Base-by-base conservation (phyloP, 2,113 vertebrate genomes). In the Siniperca knerii region DNA sequence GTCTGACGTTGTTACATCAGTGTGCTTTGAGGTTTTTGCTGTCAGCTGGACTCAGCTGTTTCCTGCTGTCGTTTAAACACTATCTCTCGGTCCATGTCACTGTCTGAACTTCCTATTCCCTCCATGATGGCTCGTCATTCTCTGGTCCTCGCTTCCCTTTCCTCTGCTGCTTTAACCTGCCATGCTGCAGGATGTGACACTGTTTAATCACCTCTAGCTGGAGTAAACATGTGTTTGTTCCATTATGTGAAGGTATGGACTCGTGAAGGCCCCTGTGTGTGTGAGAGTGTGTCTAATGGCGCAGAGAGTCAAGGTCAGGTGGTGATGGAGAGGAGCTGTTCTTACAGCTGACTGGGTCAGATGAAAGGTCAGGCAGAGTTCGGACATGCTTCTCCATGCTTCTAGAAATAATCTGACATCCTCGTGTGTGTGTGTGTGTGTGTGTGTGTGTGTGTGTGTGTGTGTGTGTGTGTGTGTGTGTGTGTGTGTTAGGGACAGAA, bases 321-420 rank as follows among this genome's bases (percentile, higher is more conserved):
- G 68, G 75, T 74, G 82, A 85, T 83, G 84, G 37, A 89, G 82
- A 88, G 37, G 76, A 81, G 70, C 25, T 48, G 52, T 21, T 86
- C 81, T 80, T 52, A 52, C 66, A 68, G 46, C 48, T 77, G 86
- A 91, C 86, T 89, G 84, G 87, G 83, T 16, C 25, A 48, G 77
- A 84, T 73, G 54, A 84, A 64, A 88, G 88, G 86, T 93, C 90
- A 87, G 54, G 20, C 62, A 15, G 80, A 88, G 90, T 89, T 87
- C 40, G 25, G 60, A 48, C 71, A 42, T 70, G n/a, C 65, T 67
- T 79, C 74, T 87, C 79, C 33, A 67, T 1, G n/a, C 85, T 74
- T 80, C 58, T 40, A n/a, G 67, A 88, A 82, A 90, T 75, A 75
- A 77, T 83, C 64, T 61, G 83, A 82, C 77, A 52, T 60, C 58